These are phyloP conservation scores for Oriolus oriolus DNA, from an alignment of 2,113 vertebrate species.

Conservation along the genomic window DNA sequence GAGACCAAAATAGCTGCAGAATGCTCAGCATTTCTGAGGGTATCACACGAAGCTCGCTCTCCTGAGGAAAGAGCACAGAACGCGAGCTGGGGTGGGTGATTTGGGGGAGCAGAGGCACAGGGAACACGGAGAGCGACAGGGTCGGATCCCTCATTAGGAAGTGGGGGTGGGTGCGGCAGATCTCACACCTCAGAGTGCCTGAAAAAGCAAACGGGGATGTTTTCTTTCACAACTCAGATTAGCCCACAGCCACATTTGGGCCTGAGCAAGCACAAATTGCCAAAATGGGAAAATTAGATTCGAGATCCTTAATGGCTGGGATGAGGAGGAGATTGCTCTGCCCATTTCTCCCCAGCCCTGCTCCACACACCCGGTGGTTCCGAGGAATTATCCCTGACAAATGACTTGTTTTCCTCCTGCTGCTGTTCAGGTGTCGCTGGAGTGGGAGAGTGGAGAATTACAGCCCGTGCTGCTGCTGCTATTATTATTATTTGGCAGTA, in stretches of 20 bases:
- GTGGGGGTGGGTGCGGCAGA: background rate
- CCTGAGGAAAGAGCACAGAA: background rate
- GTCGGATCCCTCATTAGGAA: background rate
- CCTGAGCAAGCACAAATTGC: background rate
- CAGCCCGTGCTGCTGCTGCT: slow-evolving; percentile 6
- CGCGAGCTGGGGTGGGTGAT: background rate
- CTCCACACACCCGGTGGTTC: background rate
- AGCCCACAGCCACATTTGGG: background rate
- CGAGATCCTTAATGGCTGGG: background rate
- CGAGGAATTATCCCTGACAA: slow-evolving; percentile 28
- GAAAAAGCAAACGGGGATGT: background rate
- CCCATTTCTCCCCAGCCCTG: background rate
- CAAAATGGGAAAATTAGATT: background rate
- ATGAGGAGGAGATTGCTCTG: background rate
- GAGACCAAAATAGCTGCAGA: background rate
- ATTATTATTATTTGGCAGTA: slow-evolving; percentile 52
- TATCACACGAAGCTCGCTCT: background rate
- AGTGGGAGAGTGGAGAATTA: background rate
- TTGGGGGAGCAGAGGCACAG: background rate
- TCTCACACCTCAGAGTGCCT: rapidly evolving
- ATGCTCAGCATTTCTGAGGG: background rate
- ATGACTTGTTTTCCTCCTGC: slow-evolving; percentile 19
- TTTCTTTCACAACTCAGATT: background rate
- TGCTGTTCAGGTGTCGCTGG: slow-evolving; percentile 10
- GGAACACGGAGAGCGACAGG: rapidly evolving